These are phyloP conservation scores for Chrysogorgia sp. DNA, from an alignment of 92 coral and sea anemone genomes.

Conservation along the genomic window DNA sequence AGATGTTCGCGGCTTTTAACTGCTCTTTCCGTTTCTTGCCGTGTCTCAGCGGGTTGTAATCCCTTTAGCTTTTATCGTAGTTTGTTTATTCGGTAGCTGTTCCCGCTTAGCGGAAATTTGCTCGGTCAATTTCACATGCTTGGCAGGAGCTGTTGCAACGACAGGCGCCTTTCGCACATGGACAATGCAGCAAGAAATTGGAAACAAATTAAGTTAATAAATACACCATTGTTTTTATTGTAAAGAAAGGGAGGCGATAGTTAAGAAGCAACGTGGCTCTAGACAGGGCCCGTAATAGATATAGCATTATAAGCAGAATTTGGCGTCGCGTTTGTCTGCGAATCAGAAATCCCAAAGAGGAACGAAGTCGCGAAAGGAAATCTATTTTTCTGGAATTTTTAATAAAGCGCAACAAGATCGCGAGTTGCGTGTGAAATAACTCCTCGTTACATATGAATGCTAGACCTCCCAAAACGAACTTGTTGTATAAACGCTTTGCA, in stretches of 20 bases:
- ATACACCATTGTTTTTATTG: slow-evolving; percentile 17
- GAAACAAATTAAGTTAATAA: slow-evolving; percentile 19
- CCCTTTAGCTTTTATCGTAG: slow-evolving; percentile 17
- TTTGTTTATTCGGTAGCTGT: slow-evolving; percentile 1
- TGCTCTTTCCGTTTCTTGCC: slow-evolving; percentile 24
- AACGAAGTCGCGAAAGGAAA: too few species aligned
- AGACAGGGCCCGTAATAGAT: too few species aligned
- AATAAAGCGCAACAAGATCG: not conserved
- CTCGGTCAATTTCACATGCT: slow-evolving; percentile 12
- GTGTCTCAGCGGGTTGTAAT: slow-evolving; percentile 12
- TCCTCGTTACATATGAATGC: not conserved
- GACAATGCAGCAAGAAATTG: slow-evolving; percentile 28
- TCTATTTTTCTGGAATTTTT: not conserved
- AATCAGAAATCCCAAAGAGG: too few species aligned
- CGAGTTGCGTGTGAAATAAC: not conserved
- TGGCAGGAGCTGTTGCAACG: slow-evolving; percentile 7
- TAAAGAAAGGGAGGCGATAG: slow-evolving; percentile 15
- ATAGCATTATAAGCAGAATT: too few species aligned
- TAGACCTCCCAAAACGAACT: slow-evolving; percentile 41
- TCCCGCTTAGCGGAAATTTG: slow-evolving; percentile 39
- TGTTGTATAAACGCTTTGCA: slow-evolving; percentile 40
- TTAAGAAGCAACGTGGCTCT: not conserved
- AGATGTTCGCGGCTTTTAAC: slow-evolving; percentile 35
- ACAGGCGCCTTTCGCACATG: not conserved
- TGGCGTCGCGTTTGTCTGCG: too few species aligned